Base-by-base conservation (phyloP, 2,113 vertebrate species). In the Melanerpes formicivorus region DNA sequence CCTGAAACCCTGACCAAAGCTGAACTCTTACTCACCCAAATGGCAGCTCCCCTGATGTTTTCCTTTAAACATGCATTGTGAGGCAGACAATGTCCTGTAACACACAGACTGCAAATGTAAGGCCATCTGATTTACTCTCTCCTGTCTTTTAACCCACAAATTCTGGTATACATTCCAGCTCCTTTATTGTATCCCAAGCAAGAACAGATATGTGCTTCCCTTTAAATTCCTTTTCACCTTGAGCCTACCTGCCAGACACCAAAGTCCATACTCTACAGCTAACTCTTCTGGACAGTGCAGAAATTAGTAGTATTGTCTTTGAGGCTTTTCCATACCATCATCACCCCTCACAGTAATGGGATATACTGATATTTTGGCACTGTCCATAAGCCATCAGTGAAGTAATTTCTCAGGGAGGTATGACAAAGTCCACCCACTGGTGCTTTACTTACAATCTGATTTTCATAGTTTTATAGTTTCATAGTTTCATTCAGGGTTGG, bases 201-300 rank as follows among this genome's bases (percentile, higher is more conserved):
- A 22, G 60, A 73, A 8, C 10, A 69, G 12, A 6, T 12, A 21
- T 0, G 0, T 32, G 4, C 6, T 16, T 74, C 15, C 12, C 3
- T 55, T 16, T 32, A 90, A 81, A 76, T 11, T 75, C 8, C 4
- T 79, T 87, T 79, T 30, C 3, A 7, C 22, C 14, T 18, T 40
- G 26, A 79, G 29, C n/a, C 37, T 69, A 30, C 46, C n/a, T 78
- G 37, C 30, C 48, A 34, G 72, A 30, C 15, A 40, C 11, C 11
- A 48, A 44, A 23, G 9, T 71, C 54, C 32, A 34, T 54, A 30
- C 32, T 58, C 34, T 23, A 3, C 9, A 9, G 18, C 58, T 84
- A 18, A 52, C 17, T 65, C 27, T 42, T 65, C 64, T 44, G 32
- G 30, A 10, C 16, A 66, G 48, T 16, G 22, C 34, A 44, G 13